Evolutionary conservation across 2,797 vertebrate genomes (phyloP).

Genomic region (Myripristis jacobus): DNA sequence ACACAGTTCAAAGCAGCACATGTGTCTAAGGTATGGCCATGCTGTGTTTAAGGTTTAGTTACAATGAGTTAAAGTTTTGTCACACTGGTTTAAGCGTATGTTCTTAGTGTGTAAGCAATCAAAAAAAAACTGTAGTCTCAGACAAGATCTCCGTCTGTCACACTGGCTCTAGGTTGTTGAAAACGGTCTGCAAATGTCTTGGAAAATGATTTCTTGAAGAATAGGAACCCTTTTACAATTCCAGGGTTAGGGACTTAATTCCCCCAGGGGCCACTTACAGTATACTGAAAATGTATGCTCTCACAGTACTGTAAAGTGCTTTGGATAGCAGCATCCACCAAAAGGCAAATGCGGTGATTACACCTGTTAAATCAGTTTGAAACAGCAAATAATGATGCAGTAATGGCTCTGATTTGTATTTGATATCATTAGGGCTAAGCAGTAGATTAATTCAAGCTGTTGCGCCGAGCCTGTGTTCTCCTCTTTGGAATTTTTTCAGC

Average conservation of each 20-base stretch:
- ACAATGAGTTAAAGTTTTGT: too few relatives aligned
- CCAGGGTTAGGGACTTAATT: conserved; percentile 4
- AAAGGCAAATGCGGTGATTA: conserved; percentile 9
- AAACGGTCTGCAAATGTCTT: too few relatives aligned
- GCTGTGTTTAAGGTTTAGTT: too few relatives aligned
- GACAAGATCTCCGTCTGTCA: conserved; percentile 36
- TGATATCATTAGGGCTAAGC: conserved; percentile 9
- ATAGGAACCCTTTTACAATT: not conserved
- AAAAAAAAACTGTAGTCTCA: conserved; percentile 9
- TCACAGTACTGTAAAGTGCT: too few relatives aligned
- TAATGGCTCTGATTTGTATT: conserved; percentile 29
- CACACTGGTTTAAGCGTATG: too few relatives aligned
- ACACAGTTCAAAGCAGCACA: too few relatives aligned
- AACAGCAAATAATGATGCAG: conserved; percentile 16
- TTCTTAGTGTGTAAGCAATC: too few relatives aligned
- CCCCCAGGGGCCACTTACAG: not conserved
- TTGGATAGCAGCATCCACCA: not conserved
- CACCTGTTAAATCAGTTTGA: not conserved
- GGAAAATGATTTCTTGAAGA: conserved; percentile 1
- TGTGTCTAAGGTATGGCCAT: too few relatives aligned
- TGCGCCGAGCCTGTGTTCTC: conserved; percentile 14
- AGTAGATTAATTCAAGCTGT: conserved; percentile 26
- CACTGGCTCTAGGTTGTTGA: conserved; percentile 24
- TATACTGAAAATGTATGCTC: conserved; percentile 17
- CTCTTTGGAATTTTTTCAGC: not conserved